Percentiles rank a stretch among this genome's conserved stretches.
Evolutionary conservation across 2,888 invertebrate genomes (phyloP).

Genomic region (Sarcophaga carnaria): DNA sequence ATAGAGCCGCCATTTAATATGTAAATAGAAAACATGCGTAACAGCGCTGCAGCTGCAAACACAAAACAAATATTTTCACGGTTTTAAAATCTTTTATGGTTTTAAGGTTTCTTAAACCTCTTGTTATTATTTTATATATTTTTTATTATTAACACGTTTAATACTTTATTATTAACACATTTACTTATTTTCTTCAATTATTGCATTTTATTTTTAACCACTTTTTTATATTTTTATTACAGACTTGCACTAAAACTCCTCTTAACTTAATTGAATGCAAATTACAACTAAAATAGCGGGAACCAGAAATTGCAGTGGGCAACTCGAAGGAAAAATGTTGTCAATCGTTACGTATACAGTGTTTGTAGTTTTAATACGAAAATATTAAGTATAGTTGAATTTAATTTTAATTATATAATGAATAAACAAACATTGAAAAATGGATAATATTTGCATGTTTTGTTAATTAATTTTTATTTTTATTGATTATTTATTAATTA

Average conservation of each 20-base stretch:
- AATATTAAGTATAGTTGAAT: too few species aligned
- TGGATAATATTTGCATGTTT: too few species aligned
- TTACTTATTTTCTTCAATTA: not conserved
- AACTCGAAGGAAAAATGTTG: not conserved
- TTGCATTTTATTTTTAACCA: not conserved
- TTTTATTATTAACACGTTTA: not conserved
- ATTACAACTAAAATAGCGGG: constrained; percentile 34
- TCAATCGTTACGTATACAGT: not conserved
- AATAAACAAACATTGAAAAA: too few species aligned
- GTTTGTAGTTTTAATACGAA: too few species aligned
- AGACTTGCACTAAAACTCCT: not conserved
- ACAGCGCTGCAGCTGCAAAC: not conserved
- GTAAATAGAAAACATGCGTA: constrained; percentile 9
- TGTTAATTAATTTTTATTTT: not conserved
- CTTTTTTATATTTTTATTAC: not conserved
- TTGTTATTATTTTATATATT: too few species aligned
- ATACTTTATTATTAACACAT: not conserved
- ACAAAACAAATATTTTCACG: not conserved
- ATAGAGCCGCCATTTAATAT: not conserved
- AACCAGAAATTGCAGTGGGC: constrained; percentile 20
- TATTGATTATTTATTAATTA: not conserved
- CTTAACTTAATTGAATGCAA: constrained; percentile 8
- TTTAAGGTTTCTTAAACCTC: too few species aligned
- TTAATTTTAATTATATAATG: too few species aligned
- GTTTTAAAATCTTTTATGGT: not conserved